These are phyloP conservation scores for Malacosoma neustria DNA, from an alignment of 2,888 invertebrate species.

Conservation along the genomic window DNA sequence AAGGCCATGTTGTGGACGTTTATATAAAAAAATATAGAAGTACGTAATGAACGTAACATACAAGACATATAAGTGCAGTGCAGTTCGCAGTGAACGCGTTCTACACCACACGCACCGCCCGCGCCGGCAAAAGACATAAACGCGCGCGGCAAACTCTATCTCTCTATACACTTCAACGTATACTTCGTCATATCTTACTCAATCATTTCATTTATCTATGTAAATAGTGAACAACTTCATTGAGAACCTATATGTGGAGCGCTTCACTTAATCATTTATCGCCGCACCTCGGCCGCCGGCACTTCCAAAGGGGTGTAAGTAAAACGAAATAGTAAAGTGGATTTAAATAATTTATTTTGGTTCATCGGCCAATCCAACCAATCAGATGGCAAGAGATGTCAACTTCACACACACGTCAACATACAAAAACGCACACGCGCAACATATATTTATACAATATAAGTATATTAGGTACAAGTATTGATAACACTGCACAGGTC, in stretches of 20 bases:
- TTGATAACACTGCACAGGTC: conserved; percentile 10
- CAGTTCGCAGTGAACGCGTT: background rate
- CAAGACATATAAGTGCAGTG: no score
- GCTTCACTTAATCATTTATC: no score
- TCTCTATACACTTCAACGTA: no score
- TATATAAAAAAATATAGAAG: no score
- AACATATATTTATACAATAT: conserved; percentile 9
- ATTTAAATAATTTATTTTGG: conserved; percentile 29
- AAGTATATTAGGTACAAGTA: conserved; percentile 7
- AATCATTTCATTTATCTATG: no score
- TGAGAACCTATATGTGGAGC: no score
- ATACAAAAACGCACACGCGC: background rate
- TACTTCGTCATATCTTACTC: no score
- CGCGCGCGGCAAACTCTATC: conserved; percentile 35
- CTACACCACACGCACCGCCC: background rate
- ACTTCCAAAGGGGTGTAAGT: background rate
- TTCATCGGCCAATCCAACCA: conserved; percentile 49
- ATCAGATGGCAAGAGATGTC: conserved; percentile 35
- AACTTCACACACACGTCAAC: conserved; percentile 2
- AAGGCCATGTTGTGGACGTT: no score
- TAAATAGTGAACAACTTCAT: no score
- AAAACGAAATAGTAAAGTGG: conserved; percentile 12
- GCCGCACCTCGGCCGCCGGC: conserved; percentile 3
- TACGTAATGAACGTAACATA: no score
- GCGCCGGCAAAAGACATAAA: conserved; percentile 39